Evolutionary conservation across 2,113 vertebrate genomes (phyloP).

Genomic region (Halcyon malimbica): DNA sequence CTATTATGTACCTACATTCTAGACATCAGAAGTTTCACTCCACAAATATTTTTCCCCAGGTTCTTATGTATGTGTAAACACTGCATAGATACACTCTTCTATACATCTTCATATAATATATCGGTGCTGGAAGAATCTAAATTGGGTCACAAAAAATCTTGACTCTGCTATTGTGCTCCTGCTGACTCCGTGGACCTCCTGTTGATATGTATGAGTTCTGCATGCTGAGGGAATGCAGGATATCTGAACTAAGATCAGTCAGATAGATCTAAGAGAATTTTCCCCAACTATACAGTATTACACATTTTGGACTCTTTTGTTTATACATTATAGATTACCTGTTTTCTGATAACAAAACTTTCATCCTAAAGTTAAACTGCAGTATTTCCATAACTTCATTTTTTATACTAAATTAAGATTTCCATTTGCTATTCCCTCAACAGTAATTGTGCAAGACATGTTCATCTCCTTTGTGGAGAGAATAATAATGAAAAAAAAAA

Average conservation of each 20-base stretch:
- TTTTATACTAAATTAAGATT: not conserved
- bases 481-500: not conserved
- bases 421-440: not conserved
- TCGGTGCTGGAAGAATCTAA: not conserved
- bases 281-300: not conserved
- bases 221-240: not conserved
- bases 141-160: not conserved
- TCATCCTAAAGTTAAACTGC: not conserved
- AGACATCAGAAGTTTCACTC: not conserved
- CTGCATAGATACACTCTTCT: not conserved
- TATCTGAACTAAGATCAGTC: slow-evolving; percentile 14
- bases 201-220: slow-evolving; percentile 17
- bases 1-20: not conserved
- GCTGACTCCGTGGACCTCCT: not conserved
- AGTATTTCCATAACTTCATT: not conserved
- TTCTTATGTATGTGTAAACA: not conserved
- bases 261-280: slow-evolving; percentile 21
- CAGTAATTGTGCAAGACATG: not conserved
- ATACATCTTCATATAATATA: not conserved
- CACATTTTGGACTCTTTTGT: not conserved
- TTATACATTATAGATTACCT: slow-evolving; percentile 36
- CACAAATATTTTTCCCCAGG: not conserved
- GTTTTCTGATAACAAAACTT: slow-evolving; percentile 21
- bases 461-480: not conserved
- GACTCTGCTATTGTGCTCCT: not conserved